These are phyloP conservation scores for Syrrhaptes paradoxus DNA, from an alignment of 2,113 vertebrate genomes.

Conservation along the genomic window DNA sequence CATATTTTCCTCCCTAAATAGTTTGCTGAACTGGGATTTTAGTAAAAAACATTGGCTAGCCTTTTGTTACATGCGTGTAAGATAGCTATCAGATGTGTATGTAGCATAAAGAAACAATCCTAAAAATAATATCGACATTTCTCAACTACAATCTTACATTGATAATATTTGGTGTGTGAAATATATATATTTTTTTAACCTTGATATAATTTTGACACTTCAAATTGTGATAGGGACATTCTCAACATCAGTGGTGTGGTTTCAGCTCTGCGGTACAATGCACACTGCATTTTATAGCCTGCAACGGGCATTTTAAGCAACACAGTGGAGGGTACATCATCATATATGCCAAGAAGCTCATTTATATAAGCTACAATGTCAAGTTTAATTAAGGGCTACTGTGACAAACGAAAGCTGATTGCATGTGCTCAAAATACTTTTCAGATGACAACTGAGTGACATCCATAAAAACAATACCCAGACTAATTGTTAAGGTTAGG, in stretches of 20 bases:
- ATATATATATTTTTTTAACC: not conserved
- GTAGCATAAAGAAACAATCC: not conserved
- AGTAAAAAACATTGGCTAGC: not conserved
- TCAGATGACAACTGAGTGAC: not conserved
- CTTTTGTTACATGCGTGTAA: not conserved
- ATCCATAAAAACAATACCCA: not conserved
- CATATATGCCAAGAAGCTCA: slow-evolving; percentile 31
- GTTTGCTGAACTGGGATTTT: not conserved
- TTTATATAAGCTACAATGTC: slow-evolving; percentile 26
- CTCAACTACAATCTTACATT: not conserved
- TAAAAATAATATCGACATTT: not conserved
- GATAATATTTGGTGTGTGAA: not conserved
- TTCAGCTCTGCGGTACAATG: not conserved
- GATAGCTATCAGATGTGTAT: not conserved
- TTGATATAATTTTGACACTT: not conserved
- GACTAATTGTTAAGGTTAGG: not conserved
- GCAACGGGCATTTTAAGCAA: slow-evolving; percentile 17
- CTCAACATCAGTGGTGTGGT: not conserved
- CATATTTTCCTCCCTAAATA: not conserved
- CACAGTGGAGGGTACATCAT: not conserved
- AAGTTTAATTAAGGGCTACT: slow-evolving; percentile 55
- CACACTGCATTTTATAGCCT: slow-evolving; percentile 9
- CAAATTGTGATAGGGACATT: not conserved
- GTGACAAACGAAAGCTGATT: slow-evolving; percentile 10
- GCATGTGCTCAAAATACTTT: slow-evolving; percentile 7